These are phyloP conservation scores for Dipodomys merriami DNA, from an alignment of 2,113 vertebrate genomes.

Conservation along the genomic window DNA sequence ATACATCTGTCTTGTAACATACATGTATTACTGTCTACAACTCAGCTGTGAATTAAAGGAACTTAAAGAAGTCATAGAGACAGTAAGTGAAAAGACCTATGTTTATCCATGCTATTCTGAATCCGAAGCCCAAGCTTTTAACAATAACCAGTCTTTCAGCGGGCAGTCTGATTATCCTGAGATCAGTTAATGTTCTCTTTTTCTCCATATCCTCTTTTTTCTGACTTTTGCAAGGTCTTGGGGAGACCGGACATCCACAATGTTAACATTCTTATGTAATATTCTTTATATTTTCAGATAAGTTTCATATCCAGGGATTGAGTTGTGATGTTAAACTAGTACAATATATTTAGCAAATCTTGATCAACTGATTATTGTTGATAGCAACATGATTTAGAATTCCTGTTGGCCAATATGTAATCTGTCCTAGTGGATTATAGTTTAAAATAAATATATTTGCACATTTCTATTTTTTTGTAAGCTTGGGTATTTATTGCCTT, in stretches of 20 bases:
- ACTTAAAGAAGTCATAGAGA: neutral
- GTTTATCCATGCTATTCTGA: neutral
- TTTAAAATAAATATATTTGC: slow-evolving; percentile 70
- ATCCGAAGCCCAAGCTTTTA: neutral
- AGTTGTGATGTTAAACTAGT: slow-evolving; percentile 70
- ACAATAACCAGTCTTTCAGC: neutral
- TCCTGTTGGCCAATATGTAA: slow-evolving; percentile 73
- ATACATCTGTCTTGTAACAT: neutral
- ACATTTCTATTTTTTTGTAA: slow-evolving; percentile 61
- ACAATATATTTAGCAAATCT: slow-evolving; percentile 57
- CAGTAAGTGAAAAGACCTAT: neutral
- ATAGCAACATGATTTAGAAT: slow-evolving; percentile 60
- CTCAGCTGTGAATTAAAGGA: slow-evolving; percentile 22
- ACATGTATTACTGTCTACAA: neutral
- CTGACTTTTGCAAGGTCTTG: too few relatives aligned
- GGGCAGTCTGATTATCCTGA: too few relatives aligned
- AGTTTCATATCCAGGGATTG: slow-evolving; percentile 40
- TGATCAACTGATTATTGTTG: slow-evolving; percentile 20
- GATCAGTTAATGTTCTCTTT: too few relatives aligned
- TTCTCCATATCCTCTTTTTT: too few relatives aligned
- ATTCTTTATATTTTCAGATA: slow-evolving; percentile 48
- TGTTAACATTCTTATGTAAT: slow-evolving; percentile 44
- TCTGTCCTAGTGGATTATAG: slow-evolving; percentile 51
- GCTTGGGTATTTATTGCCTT: slow-evolving; percentile 42
- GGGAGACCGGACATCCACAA: neutral